Base-by-base conservation (phyloP, 2,888 invertebrate species). In the Lithophane leautieri region DNA sequence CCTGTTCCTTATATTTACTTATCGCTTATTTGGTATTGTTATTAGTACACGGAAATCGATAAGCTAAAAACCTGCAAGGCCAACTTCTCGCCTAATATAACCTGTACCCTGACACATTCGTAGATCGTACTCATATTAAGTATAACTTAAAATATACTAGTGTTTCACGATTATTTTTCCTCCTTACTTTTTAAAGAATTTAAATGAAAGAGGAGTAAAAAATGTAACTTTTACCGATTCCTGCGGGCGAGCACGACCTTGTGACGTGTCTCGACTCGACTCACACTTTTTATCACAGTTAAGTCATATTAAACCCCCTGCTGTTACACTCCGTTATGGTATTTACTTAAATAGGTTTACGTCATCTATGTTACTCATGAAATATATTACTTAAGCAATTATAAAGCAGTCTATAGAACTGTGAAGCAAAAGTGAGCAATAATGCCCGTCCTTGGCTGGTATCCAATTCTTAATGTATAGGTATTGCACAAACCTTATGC, bases 381-480 rank as follows among this genome's bases (percentile, higher is more conserved):
- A 60, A 54, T 25, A 76, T 42, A 63, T 7, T 62, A n/a, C n/a
- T n/a, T n/a, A n/a, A 68, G 42, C 40, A 44, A 63, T 4, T 62
- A 68, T 34, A 28, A 44, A 71, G 54, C 34, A 66, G 34, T 28
- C 28, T 71, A 56, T 54, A 78, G 25, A 76, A 68, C 34, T 56
- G 56, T 47, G 28, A 68, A 78, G 44, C 25, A 47, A 62, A 83
- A 82, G 61, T 66, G 54, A 86, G 73, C 71, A 80, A 81, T 81
- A 70, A 66, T 60, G 65, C 65, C 52, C 60, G 65, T 76, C 70
- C 66, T 86, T 86, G 86, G 86, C 85, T 78, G 47, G 25, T 44
- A 44, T 81, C 87, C 86, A 86, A 85, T 81, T 76, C 68, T 78
- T 74, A 76, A 68, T 73, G 69, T 76, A 70, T 71, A 72, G 63